Conservation (phyloP, 2,888 invertebrate species). For the Pristionchus maxplancki region DNA sequence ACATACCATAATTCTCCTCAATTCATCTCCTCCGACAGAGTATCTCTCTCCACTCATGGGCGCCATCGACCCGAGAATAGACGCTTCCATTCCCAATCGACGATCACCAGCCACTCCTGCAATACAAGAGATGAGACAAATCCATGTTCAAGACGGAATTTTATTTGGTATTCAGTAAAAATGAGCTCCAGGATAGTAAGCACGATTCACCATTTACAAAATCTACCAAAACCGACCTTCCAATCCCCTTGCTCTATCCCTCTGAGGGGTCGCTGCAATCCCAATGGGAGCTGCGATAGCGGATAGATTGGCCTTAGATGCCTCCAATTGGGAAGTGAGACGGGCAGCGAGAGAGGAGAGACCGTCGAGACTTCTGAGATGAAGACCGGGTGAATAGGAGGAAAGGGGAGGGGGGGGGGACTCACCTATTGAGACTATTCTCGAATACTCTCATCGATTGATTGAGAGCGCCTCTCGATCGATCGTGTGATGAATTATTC, state of each 20-base stretch:
- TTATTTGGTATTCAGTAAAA: too few relatives aligned
- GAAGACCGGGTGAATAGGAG: neutral
- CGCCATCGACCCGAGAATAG: neutral
- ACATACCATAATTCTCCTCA: neutral
- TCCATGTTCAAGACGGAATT: too few relatives aligned
- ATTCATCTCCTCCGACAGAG: neutral
- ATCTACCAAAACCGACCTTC: neutral
- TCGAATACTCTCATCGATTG: conserved; percentile 42
- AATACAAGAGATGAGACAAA: neutral
- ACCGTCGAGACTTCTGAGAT: conserved; percentile 1
- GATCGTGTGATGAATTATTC: neutral
- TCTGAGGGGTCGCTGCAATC: neutral
- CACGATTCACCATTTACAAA: too few relatives aligned
- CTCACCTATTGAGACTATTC: conserved; percentile 35
- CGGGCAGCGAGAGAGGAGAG: conserved; percentile 10
- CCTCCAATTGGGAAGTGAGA: conserved; percentile 32
- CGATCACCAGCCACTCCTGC: neutral
- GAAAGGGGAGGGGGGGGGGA: neutral
- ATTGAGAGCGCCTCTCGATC: conserved; percentile 16
- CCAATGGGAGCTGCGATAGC: neutral
- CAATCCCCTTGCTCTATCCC: neutral
- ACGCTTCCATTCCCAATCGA: conserved; percentile 3
- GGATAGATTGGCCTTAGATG: conserved; percentile 26
- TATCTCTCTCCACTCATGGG: conserved; percentile 25
- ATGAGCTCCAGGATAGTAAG: too few relatives aligned